Conservation (phyloP, 2,113 vertebrate genomes). For the Pristiophorus japonicus region DNA sequence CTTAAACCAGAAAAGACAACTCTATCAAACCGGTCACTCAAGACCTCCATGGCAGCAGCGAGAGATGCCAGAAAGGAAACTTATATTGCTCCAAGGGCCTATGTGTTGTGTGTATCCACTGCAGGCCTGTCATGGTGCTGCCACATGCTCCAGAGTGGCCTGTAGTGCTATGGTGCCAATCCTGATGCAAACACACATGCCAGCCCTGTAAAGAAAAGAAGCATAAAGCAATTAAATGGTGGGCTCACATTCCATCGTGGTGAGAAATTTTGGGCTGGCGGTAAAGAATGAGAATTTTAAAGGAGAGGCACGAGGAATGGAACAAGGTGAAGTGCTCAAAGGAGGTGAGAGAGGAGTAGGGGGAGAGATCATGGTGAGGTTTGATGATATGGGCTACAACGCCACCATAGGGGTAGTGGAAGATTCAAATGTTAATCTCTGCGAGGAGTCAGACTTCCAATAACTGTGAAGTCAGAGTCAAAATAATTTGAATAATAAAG, state of each 20-base stretch:
- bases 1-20: neutral
- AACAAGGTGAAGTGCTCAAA: neutral
- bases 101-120: neutral
- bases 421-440: neutral
- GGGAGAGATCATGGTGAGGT: neutral
- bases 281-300: neutral
- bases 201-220: neutral
- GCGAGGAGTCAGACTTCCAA: neutral
- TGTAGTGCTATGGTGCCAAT: neutral
- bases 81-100: neutral
- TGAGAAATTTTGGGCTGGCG: neutral
- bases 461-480: neutral
- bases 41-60: neutral
- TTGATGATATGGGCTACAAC: neutral
- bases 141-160: no score
- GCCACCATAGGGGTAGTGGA: neutral
- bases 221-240: neutral
- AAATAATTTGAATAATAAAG: neutral
- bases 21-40: no score
- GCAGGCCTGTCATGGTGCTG: neutral
- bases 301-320: neutral
- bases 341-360: no score
- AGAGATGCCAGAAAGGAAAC: neutral
- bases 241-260: neutral
- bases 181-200: neutral